Percentiles rank a stretch among this genome's conserved stretches.
phyloP scores from a whole-genome alignment of 2,888 invertebrate genomes.

The Dasypolia templi region DNA sequence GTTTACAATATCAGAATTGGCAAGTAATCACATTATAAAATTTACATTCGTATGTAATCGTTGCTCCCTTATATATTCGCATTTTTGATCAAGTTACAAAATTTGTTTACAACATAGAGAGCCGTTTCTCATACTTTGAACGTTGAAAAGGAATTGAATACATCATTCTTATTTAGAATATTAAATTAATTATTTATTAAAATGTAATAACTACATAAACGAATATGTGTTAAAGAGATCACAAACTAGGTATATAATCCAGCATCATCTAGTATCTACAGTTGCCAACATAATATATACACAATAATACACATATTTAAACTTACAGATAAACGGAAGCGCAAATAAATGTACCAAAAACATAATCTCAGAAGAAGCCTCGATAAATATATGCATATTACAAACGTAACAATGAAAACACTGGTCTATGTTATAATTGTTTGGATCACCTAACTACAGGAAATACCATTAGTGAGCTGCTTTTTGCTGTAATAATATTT shows the following conservation, averaged over 20 bases:
- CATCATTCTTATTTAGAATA: slow-evolving; percentile 47
- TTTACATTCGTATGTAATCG: slow-evolving; percentile 43
- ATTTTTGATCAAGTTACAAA: slow-evolving; percentile 43
- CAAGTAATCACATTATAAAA: slow-evolving; percentile 57
- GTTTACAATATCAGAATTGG: slow-evolving; percentile 57
- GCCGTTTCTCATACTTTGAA: slow-evolving; percentile 49
- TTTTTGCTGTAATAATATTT: slow-evolving; percentile 23
- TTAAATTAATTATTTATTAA: slow-evolving; percentile 44
- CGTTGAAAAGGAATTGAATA: slow-evolving; percentile 39
- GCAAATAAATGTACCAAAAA: slow-evolving; percentile 40
- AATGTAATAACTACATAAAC: slow-evolving; percentile 49
- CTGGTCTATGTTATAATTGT: slow-evolving; percentile 21
- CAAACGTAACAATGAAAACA: slow-evolving; percentile 28
- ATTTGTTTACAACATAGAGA: slow-evolving; percentile 61
- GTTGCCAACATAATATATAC: slow-evolving; percentile 67
- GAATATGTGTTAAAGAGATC: slow-evolving; percentile 76
- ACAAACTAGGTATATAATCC: slow-evolving; percentile 77
- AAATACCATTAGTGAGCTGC: slow-evolving; percentile 17
- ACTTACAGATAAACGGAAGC: slow-evolving; percentile 57
- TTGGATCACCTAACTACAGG: slow-evolving; percentile 19
- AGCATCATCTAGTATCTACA: slow-evolving; percentile 70
- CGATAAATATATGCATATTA: slow-evolving; percentile 30
- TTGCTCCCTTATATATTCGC: slow-evolving; percentile 56
- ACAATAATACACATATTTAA: slow-evolving; percentile 50
- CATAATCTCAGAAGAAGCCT: slow-evolving; percentile 55